Conservation (phyloP, 2,888 invertebrate species). For the Andrena camellia region DNA sequence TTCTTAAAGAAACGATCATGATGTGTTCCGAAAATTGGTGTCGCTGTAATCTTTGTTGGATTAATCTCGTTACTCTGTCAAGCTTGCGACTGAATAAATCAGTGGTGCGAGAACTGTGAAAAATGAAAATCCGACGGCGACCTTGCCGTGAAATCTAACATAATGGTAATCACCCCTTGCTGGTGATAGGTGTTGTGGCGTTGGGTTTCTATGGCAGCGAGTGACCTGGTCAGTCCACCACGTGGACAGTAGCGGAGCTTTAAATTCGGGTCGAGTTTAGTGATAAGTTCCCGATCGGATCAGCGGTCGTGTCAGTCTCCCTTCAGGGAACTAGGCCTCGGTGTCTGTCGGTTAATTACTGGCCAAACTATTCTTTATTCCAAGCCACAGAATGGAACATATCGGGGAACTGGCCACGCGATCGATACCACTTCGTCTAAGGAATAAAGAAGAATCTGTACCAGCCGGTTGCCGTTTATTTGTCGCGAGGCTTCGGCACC, state of each 20-base stretch:
- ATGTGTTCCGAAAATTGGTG: neutral
- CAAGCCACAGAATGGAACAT: constrained; percentile 5
- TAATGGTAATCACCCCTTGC: constrained; percentile 69
- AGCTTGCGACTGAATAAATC: too few relatives aligned
- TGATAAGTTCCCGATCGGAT: constrained; percentile 60
- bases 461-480: neutral
- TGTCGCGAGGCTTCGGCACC: too few relatives aligned
- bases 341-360: constrained; percentile 41
- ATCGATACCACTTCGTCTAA: constrained; percentile 30
- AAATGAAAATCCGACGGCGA: constrained; percentile 70
- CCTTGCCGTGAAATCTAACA: constrained; percentile 80
- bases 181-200: constrained; percentile 79
- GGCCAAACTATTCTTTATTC: constrained; percentile 19
- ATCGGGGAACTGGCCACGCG: neutral
- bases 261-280: constrained; percentile 70
- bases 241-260: constrained; percentile 80
- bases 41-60: neutral
- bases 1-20: neutral
- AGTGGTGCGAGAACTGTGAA: neutral
- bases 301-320: constrained; percentile 49
- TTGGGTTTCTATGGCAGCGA: constrained; percentile 81
- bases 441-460: constrained; percentile 2
- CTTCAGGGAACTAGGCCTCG: constrained; percentile 42
- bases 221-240: constrained; percentile 84
- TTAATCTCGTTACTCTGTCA: neutral